Conservation (phyloP, 2,888 invertebrate species). For the Brachyopa scutellaris region DNA sequence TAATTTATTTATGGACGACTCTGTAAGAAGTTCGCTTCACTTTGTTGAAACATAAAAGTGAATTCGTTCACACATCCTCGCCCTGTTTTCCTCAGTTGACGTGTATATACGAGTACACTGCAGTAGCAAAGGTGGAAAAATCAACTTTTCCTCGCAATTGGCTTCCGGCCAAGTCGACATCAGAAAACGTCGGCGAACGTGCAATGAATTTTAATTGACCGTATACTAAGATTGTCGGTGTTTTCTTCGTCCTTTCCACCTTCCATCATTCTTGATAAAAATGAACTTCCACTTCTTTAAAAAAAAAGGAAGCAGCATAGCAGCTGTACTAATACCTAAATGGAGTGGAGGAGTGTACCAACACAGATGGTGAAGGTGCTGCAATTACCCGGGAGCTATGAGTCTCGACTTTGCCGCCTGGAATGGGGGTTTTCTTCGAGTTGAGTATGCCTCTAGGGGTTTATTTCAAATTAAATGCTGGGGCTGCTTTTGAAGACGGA, state of each 20-base stretch:
- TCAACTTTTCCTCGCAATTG: conserved; percentile 69
- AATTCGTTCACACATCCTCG: conserved; percentile 12
- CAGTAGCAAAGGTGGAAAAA: conserved; percentile 69
- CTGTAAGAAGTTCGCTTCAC: conserved; percentile 43
- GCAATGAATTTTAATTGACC: conserved; percentile 72
- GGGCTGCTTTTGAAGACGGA: conserved; percentile 44
- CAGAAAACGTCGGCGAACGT: conserved; percentile 51
- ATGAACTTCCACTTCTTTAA: conserved; percentile 55
- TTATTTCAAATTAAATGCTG: conserved; percentile 68
- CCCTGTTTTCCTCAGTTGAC: conserved; percentile 23
- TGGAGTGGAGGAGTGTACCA: conserved; percentile 1
- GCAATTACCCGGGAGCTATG: conserved; percentile 57
- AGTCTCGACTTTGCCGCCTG: conserved; percentile 34
- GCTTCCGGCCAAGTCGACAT: conserved; percentile 61
- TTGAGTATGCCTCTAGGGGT: conserved; percentile 50
- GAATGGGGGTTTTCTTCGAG: conserved; percentile 16
- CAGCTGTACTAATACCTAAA: conserved; percentile 56
- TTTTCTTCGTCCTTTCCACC: neutral
- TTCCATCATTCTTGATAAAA: conserved; percentile 38
- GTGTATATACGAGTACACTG: no score
- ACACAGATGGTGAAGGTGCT: conserved; percentile 55
- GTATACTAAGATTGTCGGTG: conserved; percentile 36
- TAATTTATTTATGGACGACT: conserved; percentile 58
- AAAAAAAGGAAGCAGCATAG: conserved; percentile 20
- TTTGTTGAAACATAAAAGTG: conserved; percentile 51